phyloP scores from a whole-genome alignment of 2,888 invertebrate species.

The Cephus spinipes region DNA sequence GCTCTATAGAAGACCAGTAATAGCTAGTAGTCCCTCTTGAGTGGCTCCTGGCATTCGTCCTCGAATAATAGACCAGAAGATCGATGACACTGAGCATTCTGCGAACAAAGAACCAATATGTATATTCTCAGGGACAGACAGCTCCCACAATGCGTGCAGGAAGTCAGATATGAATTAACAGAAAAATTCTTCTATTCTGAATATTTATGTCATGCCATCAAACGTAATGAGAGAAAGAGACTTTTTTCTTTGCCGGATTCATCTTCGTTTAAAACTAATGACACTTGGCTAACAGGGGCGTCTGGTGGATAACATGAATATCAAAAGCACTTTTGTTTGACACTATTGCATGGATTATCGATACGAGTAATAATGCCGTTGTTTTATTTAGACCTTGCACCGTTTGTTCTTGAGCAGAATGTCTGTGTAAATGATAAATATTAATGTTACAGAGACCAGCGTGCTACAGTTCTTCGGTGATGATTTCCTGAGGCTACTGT shows the following conservation, averaged over 20 bases:
- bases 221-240: not conserved
- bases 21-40: not conserved
- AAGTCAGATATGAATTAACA: not conserved
- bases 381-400: not conserved
- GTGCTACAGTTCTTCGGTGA: conserved; percentile 91
- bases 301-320: not conserved
- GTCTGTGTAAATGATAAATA: not conserved
- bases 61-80: not conserved
- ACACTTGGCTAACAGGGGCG: not conserved
- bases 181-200: not conserved
- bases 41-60: not conserved
- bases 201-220: not conserved
- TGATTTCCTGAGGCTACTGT: conserved; percentile 89
- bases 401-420: not conserved
- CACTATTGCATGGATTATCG: not conserved
- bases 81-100: not conserved
- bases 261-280: not conserved
- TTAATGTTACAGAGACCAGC: conserved; percentile 57
- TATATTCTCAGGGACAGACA: not conserved
- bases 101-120: not conserved
- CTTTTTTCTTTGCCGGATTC: conserved; percentile 10
- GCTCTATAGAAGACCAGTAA: not conserved
- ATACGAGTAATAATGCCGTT: not conserved
- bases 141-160: not conserved
- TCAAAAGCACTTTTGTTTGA: not conserved